Conservation (phyloP, 2,797 vertebrate species). For the Rhinichthys osculus region DNA sequence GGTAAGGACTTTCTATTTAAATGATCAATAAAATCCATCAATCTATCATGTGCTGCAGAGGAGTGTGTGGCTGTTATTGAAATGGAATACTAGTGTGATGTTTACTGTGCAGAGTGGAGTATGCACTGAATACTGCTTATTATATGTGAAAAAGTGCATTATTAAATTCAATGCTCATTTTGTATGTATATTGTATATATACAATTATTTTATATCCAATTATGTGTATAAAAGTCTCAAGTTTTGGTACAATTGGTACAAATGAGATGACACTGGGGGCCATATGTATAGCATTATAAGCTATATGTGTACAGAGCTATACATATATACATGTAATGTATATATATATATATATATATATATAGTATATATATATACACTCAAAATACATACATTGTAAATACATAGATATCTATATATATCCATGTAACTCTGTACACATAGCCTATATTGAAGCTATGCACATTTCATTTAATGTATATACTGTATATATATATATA, state of each 20-base stretch:
- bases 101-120: neutral
- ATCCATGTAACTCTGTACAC: no score
- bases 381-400: no score
- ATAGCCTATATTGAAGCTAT: no score
- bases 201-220: neutral
- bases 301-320: no score
- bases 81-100: neutral
- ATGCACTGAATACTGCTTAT: neutral
- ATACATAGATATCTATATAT: no score
- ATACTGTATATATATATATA: no score
- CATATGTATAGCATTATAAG: no score
- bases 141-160: neutral
- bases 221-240: neutral
- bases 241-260: neutral
- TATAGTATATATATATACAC: no score
- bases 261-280: neutral
- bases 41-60: neutral
- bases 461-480: no score
- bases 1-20: neutral
- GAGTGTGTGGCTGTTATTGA: neutral
- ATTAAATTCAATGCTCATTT: neutral
- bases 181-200: neutral
- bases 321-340: no score
- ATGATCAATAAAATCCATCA: constrained; percentile 8
- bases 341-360: no score